Conservation (phyloP, 2,888 invertebrate genomes). For the Halocaridina rubra region DNA sequence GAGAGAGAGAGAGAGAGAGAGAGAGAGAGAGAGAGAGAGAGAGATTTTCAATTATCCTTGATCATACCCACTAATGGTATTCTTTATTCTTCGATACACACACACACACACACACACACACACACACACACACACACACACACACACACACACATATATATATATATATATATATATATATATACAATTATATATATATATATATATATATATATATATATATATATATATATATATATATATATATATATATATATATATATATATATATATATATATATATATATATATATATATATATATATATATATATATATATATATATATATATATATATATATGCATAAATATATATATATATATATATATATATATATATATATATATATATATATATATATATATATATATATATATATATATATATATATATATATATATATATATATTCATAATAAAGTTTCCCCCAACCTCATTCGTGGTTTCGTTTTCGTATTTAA, state of each 20-base stretch:
- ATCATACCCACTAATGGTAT: neutral
- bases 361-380: slow-evolving; percentile 8
- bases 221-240: neutral
- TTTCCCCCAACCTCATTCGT: too few species aligned
- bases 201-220: neutral
- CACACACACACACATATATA: slow-evolving; percentile 8
- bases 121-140: neutral
- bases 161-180: neutral
- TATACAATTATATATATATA: neutral
- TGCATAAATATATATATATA: neutral
- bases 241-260: slow-evolving; percentile 1
- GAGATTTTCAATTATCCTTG: neutral
- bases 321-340: neutral
- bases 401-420: neutral
- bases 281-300: neutral
- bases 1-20: too few species aligned
- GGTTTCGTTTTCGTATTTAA: too few species aligned
- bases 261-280: neutral
- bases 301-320: neutral
- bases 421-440: neutral
- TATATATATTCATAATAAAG: neutral
- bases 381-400: slow-evolving; percentile 2
- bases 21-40: neutral
- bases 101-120: slow-evolving; percentile 2
- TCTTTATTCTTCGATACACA: neutral